phyloP scores from a whole-genome alignment of 2,113 vertebrate genomes.

The Charina bottae region DNA sequence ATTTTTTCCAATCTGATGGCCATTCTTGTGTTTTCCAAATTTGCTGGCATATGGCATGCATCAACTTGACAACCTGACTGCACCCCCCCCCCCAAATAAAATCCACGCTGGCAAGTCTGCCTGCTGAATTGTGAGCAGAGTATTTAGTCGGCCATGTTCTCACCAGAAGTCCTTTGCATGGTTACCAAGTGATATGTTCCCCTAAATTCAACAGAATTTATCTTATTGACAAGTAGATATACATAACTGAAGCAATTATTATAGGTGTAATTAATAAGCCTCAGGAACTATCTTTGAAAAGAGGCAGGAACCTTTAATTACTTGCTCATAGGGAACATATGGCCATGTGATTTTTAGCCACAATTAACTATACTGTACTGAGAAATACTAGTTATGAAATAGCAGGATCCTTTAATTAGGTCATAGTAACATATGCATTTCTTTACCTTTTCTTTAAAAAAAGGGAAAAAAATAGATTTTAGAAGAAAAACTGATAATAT shows the following conservation, averaged over 20 bases:
- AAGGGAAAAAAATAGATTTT: background rate
- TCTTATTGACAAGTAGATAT: background rate
- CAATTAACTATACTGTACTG: background rate
- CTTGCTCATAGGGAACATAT: conserved; percentile 9
- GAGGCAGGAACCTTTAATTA: background rate
- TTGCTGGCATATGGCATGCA: too few species aligned
- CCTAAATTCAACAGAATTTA: background rate
- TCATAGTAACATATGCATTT: background rate
- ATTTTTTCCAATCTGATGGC: too few species aligned
- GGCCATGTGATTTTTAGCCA: background rate
- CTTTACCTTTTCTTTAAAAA: conserved; percentile 4
- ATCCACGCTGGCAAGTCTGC: too few species aligned
- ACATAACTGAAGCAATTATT: conserved; percentile 31
- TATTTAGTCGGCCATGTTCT: too few species aligned
- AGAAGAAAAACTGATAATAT: background rate
- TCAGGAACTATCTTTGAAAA: conserved; percentile 2
- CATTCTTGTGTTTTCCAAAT: too few species aligned
- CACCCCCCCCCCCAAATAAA: too few species aligned
- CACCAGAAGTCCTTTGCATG: too few species aligned
- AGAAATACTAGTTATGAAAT: background rate
- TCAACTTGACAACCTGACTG: too few species aligned
- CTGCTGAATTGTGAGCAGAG: too few species aligned
- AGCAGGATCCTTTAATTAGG: background rate
- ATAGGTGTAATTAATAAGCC: conserved; percentile 35
- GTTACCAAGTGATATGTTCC: background rate